Base-by-base conservation (phyloP, 2,797 vertebrate genomes). In the Oophaga sylvatica region DNA sequence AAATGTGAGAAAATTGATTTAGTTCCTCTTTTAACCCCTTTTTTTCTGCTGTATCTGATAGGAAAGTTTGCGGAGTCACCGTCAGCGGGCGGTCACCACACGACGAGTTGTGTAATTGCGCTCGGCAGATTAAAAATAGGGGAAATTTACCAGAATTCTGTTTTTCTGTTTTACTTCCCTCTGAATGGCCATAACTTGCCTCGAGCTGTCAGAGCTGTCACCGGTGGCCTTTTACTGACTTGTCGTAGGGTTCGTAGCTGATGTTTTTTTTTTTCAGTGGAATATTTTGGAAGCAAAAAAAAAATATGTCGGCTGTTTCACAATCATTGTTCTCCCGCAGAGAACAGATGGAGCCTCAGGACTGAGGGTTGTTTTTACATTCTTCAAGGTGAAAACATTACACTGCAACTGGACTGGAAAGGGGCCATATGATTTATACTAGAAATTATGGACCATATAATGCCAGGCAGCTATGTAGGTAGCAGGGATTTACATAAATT, bases 141-240 rank as follows among this genome's bases (percentile, higher is more conserved):
- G 73, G 73, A 53, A 76, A 75, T n/a, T 76, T 53, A 76, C 41
- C 22, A 48, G 73, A 53, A 76, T n/a, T 22, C 9, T 45, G 31
- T 41, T 13, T 76, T 76, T 76, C 73, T 5, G 41, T 76, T 76
- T 76, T 48, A 76, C 73, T 76, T 53, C 73, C 73, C 45, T 48
- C 45, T 76, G 45, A 76, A 76, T 6, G 20, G 45, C 53, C 41
- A 76, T 76, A 76, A 53, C n/a, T 76, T n/a, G 1, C 22, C 9
- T 15, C 17, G 20, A 7, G 17, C 20, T 48, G 45, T 53, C 45
- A 53, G 73, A 41, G 35, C 73, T 13, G 41, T 41, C 35, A 41
- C 35, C 35, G 20, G 5, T 5, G 45, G 4, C 22, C 73, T 76
- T 53, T 48, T 12, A 1, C 20, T 19, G 20, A n/a, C 11, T 76